Base-by-base conservation (phyloP, 2,888 invertebrate species). In the Pseudococcus longispinus region DNA sequence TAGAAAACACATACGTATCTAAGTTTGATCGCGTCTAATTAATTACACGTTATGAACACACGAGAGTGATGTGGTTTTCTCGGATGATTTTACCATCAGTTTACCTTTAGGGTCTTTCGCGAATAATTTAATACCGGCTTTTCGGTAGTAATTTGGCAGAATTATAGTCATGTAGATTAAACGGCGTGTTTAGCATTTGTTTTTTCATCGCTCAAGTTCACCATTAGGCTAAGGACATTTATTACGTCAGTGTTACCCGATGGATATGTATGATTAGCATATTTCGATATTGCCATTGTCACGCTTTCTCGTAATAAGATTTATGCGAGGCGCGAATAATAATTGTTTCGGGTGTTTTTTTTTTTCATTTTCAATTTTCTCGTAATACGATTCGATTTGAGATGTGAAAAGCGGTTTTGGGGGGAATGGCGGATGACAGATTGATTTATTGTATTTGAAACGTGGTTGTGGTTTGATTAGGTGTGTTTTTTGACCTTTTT, bases 201-300 rank as follows among this genome's bases (percentile, higher is more conserved):
- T 74, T 29, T 74, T 74, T 74, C 20, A 74, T 32, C 74, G 74
- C n/a, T 37, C 32, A 74, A 74, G 32, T 74, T 74, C 32, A 74
- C 0, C 74, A 32, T 8, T 37, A 60, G 74, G 32, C 74, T 74
- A 74, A 74, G 74, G 74, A 74, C 74, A 74, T 74, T 29, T 32
- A 74, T 74, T 74, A 74, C 74, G 74, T 74, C 74, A 74, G 32
- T 29, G 5, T 74, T 74, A 37, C 74, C 74, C 74, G 74, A 60
- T 37, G 32, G 74, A 32, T 37, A 37, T 37, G 32, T 74, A 74
- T 37, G 74, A 74, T 74, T 74, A 74, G 32, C 74, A 74, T 74
- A 74, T 32, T 74, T 74, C 32, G 83, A 51, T 44, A 26, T 83
- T 46, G 37, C 80, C 44, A 83, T 83, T 51, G 83, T 83, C 51